phyloP scores from a whole-genome alignment of 2,113 vertebrate species.

The Talpa occidentalis region DNA sequence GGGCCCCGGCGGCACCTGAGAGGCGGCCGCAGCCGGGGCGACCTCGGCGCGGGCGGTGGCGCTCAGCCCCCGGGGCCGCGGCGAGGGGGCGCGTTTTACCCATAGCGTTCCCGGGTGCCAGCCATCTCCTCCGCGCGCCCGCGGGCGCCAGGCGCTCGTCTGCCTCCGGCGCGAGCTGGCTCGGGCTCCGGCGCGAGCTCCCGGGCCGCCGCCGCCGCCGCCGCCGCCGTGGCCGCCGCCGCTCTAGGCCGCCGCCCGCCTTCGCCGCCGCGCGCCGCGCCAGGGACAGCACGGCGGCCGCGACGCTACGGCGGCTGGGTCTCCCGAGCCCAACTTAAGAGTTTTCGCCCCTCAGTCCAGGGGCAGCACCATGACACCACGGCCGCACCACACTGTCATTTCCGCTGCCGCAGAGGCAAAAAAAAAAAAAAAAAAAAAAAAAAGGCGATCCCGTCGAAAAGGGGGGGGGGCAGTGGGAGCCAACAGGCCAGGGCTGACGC shows the following conservation, averaged over 20 bases:
- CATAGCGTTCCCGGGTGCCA: slow-evolving; percentile 61
- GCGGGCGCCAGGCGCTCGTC: slow-evolving; percentile 5
- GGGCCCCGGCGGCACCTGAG: slow-evolving; percentile 66
- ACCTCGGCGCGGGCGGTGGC: background rate
- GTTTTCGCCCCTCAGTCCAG: slow-evolving; percentile 66
- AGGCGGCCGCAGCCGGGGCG: background rate
- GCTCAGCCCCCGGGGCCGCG: slow-evolving; percentile 13
- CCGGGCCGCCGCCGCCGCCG: slow-evolving; percentile 12
- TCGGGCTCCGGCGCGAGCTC: slow-evolving; percentile 51
- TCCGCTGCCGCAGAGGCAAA: slow-evolving; percentile 71
- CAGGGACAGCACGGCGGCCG: slow-evolving; percentile 31
- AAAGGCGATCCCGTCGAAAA: slow-evolving; percentile 59
- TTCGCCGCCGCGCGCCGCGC: slow-evolving; percentile 52
- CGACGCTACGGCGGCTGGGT: background rate
- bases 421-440: background rate
- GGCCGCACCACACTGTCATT: slow-evolving; percentile 78
- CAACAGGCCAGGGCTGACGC: slow-evolving; percentile 48
- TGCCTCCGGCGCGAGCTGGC: slow-evolving; percentile 42
- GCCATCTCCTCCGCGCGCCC: slow-evolving; percentile 61
- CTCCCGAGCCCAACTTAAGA: slow-evolving; percentile 68
- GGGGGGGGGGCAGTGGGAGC: slow-evolving; percentile 57
- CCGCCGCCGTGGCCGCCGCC: background rate
- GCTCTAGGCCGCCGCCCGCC: slow-evolving; percentile 76
- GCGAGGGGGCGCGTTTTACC: slow-evolving; percentile 69
- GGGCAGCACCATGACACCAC: slow-evolving; percentile 76